These are phyloP conservation scores for Spicauda simplicius DNA, from an alignment of 2,888 invertebrate genomes.

Conservation along the genomic window DNA sequence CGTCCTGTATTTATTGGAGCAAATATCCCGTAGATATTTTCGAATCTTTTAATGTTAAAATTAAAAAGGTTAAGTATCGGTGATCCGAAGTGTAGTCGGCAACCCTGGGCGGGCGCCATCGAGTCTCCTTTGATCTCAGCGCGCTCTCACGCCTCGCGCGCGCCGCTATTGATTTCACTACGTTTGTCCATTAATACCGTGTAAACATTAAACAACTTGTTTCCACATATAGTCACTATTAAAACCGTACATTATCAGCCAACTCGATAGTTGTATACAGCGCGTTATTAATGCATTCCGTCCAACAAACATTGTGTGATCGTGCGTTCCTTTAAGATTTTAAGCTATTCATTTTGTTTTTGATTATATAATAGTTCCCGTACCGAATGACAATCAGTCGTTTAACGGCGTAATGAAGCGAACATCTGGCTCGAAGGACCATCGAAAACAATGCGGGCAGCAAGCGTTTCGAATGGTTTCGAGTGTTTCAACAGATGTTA, in stretches of 20 bases:
- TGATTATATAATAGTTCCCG: not conserved
- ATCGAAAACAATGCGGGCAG: conserved; percentile 35
- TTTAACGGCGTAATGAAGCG: conserved; percentile 14
- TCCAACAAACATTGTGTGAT: conserved; percentile 1
- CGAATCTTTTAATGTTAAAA: conserved; percentile 9
- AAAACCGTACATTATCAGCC: conserved; percentile 20
- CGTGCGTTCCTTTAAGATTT: not conserved
- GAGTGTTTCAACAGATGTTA: conserved; percentile 36
- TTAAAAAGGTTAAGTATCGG: conserved; percentile 19
- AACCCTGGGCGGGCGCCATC: conserved; percentile 46
- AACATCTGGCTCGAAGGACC: conserved; percentile 41
- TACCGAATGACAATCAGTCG: conserved; percentile 20
- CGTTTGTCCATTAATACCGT: conserved; percentile 48
- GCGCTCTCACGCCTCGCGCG: conserved; percentile 52
- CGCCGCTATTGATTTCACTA: conserved; percentile 52
- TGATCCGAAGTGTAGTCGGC: conserved; percentile 34
- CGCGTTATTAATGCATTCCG: conserved; percentile 17
- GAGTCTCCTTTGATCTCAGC: conserved; percentile 50
- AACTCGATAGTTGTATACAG: conserved; percentile 8
- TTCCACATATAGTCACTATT: conserved; percentile 38
- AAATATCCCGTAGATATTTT: not conserved
- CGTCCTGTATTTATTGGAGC: too few species aligned
- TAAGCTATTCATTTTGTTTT: conserved; percentile 3
- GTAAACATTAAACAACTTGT: conserved; percentile 44
- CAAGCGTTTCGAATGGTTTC: conserved; percentile 32